Evolutionary conservation across 2,797 vertebrate genomes (phyloP).

Genomic region (Hyperoplus lanceolatus): DNA sequence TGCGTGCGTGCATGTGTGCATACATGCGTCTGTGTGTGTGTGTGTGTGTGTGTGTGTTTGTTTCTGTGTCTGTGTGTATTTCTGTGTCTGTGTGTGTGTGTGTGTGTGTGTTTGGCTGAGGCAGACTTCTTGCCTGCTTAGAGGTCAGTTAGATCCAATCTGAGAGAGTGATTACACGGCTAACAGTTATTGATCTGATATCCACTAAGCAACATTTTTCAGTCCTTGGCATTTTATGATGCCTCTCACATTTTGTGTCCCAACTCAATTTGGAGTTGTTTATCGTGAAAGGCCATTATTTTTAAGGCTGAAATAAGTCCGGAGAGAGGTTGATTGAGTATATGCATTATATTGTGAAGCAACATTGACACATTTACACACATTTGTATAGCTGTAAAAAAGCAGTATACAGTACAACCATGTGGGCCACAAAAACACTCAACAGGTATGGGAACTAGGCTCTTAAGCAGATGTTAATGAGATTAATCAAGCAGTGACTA

Average conservation of each 20-base stretch:
- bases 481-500: background rate
- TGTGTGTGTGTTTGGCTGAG: background rate
- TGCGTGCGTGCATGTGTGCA: too few species aligned
- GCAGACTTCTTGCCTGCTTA: background rate
- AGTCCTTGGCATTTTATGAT: background rate
- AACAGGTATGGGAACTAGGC: background rate
- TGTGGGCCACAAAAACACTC: background rate
- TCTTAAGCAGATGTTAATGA: background rate
- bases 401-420: background rate
- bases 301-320: background rate
- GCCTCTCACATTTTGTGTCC: slow-evolving; percentile 6
- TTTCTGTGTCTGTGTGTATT: too few species aligned
- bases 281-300: slow-evolving; percentile 1
- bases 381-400: background rate
- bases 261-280: slow-evolving; percentile 3
- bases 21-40: too few species aligned
- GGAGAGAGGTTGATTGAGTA: background rate
- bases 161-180: slow-evolving; percentile 25
- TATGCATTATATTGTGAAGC: background rate
- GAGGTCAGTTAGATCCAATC: background rate
- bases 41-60: too few species aligned
- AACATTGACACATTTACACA: background rate
- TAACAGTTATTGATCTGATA: slow-evolving; percentile 32
- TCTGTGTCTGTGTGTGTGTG: too few species aligned
- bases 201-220: slow-evolving; percentile 22